Percentiles rank a stretch among this genome's conserved stretches.
Conservation (phyloP, 2,888 invertebrate genomes). For the Scaeva pyrastri region DNA sequence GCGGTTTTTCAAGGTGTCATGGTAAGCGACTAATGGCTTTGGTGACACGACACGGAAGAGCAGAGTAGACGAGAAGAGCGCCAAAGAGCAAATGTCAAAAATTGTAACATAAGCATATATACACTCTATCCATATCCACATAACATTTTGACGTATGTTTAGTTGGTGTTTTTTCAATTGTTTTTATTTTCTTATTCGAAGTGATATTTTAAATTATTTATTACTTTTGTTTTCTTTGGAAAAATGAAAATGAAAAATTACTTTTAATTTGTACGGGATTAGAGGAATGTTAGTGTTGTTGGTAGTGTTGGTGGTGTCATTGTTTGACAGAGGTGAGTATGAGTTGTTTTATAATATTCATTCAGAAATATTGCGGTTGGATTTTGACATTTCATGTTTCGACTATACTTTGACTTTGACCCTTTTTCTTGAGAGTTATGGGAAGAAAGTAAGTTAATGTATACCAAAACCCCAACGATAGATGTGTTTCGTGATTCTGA, state of each 20-base stretch:
- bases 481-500: no score
- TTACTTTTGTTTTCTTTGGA: neutral
- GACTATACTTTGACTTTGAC: no score
- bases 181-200: conserved; percentile 11
- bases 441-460: no score
- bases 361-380: neutral
- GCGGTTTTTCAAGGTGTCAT: conserved; percentile 73
- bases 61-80: conserved; percentile 37
- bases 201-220: conserved; percentile 41
- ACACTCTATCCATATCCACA: neutral
- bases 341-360: conserved; percentile 11
- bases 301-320: neutral
- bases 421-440: no score
- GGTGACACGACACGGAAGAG: conserved; percentile 71
- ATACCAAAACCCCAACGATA: no score
- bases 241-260: conserved; percentile 28
- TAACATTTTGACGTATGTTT: conserved; percentile 4
- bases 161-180: conserved; percentile 35
- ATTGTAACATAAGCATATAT: neutral
- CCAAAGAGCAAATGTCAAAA: conserved; percentile 66
- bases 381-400: no score
- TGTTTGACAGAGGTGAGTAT: neutral
- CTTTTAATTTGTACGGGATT: conserved; percentile 25
- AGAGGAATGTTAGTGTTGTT: neutral
- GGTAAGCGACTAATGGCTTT: conserved; percentile 70